These are phyloP conservation scores for Carassius carassius DNA, from an alignment of 2,113 vertebrate genomes.

Conservation along the genomic window DNA sequence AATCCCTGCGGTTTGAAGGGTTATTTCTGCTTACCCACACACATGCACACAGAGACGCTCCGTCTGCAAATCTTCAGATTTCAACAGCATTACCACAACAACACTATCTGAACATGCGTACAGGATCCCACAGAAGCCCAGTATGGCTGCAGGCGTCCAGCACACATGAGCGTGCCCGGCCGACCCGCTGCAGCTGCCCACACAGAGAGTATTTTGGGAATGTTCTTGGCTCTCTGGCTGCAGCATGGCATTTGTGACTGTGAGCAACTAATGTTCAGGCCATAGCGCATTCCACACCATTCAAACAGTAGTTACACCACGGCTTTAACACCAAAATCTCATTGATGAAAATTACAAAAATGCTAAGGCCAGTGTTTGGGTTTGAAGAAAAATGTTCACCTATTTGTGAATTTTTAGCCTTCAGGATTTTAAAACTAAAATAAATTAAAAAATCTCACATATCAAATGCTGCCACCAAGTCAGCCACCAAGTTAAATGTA, in stretches of 20 bases:
- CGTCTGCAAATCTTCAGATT: not conserved
- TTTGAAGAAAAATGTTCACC: not conserved
- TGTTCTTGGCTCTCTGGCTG: conserved; percentile 17
- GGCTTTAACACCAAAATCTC: not conserved
- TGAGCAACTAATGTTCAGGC: conserved; percentile 29
- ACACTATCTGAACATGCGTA: not conserved
- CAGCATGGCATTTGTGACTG: conserved; percentile 46
- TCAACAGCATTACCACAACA: not conserved
- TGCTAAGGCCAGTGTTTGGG: not conserved
- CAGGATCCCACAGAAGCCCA: not conserved
- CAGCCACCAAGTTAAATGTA: too few species aligned
- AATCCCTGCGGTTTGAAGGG: not conserved
- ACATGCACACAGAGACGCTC: not conserved
- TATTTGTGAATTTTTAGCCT: not conserved
- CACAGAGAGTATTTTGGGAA: conserved; percentile 47
- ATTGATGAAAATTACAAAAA: not conserved
- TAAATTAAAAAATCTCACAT: not conserved
- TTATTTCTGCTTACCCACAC: not conserved
- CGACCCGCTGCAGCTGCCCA: conserved; percentile 35
- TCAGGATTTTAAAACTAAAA: not conserved
- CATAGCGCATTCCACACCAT: conserved; percentile 15
- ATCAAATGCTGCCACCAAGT: not conserved
- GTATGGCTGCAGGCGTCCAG: not conserved
- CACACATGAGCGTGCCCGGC: not conserved
- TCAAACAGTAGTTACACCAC: not conserved